These are phyloP conservation scores for Trisateles emortualis DNA, from an alignment of 2,888 invertebrate species.

Conservation along the genomic window DNA sequence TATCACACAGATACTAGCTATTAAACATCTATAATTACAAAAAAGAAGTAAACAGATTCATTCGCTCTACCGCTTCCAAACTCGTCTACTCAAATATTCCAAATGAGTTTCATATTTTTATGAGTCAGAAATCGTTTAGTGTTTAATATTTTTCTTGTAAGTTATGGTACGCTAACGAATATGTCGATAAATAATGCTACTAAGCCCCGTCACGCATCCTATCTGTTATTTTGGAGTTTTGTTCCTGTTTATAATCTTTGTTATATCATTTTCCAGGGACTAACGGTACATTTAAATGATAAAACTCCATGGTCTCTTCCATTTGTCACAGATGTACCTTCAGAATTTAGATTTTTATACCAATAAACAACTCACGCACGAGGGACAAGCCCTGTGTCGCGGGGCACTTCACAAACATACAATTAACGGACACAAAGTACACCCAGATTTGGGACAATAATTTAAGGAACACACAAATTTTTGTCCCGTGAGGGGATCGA, in stretches of 20 bases:
- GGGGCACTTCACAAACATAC: no score
- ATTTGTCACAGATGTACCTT: neutral
- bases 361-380: no score
- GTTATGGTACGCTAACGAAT: constrained; percentile 73
- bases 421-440: no score
- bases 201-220: constrained; percentile 50
- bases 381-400: no score
- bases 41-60: constrained; percentile 41
- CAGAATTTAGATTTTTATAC: no score
- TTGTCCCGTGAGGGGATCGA: no score
- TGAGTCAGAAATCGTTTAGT: constrained; percentile 45
- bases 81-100: constrained; percentile 36
- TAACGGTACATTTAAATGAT: neutral
- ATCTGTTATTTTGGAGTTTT: constrained; percentile 27
- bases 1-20: constrained; percentile 16
- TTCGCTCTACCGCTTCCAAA: constrained; percentile 32
- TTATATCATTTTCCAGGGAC: no score
- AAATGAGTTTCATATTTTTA: constrained; percentile 54
- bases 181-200: constrained; percentile 67
- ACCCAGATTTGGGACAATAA: no score
- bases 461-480: no score
- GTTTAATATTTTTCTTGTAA: constrained; percentile 55
- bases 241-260: constrained; percentile 18
- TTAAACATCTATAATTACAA: constrained; percentile 42
- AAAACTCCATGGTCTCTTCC: neutral